Conservation (phyloP, 1,140 invertebrate genomes). For the Drosophila ananassae region DNA sequence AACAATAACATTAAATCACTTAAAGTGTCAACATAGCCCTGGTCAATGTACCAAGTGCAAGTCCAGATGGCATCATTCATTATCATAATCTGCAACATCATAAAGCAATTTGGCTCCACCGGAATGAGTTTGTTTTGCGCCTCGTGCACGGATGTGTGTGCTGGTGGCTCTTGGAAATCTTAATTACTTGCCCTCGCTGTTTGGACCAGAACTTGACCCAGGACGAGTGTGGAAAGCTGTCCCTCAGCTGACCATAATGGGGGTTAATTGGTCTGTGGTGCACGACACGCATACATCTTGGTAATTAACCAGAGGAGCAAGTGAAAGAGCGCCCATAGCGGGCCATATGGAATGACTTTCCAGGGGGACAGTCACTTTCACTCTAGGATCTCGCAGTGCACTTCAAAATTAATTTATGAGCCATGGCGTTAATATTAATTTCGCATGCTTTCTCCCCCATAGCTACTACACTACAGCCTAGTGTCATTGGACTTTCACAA, state of each 20-base stretch:
- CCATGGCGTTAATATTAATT: constrained; percentile 69
- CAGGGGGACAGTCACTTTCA: constrained; percentile 53
- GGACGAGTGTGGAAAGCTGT: constrained; percentile 58
- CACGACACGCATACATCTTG: constrained; percentile 84
- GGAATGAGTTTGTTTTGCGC: constrained; percentile 63
- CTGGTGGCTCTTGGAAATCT: constrained; percentile 64
- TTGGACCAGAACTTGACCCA: constrained; percentile 69
- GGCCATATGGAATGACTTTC: constrained; percentile 60
- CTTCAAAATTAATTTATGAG: constrained; percentile 80
- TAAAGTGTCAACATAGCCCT: constrained; percentile 80
- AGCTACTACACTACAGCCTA: constrained; percentile 21
- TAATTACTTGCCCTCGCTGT: constrained; percentile 68
- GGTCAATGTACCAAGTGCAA: constrained; percentile 68
- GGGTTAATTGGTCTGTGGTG: constrained; percentile 84
- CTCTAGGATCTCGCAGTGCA: constrained; percentile 42
- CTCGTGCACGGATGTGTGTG: constrained; percentile 59
- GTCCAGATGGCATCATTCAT: constrained; percentile 81
- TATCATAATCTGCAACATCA: constrained; percentile 83
- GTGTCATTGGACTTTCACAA: constrained; percentile 80
- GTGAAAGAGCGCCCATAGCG: constrained; percentile 30
- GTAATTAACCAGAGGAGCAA: constrained; percentile 79
- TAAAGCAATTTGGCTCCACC: constrained; percentile 73
- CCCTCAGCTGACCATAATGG: constrained; percentile 75
- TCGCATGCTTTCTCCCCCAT: constrained; percentile 63
- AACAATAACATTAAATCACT: constrained; percentile 83